A percentile compares a stretch with the other conserved stretches of the same genome.
These are phyloP conservation scores for Sphenopsis melanotis DNA, from an alignment of 2,797 vertebrate species.

Conservation along the genomic window DNA sequence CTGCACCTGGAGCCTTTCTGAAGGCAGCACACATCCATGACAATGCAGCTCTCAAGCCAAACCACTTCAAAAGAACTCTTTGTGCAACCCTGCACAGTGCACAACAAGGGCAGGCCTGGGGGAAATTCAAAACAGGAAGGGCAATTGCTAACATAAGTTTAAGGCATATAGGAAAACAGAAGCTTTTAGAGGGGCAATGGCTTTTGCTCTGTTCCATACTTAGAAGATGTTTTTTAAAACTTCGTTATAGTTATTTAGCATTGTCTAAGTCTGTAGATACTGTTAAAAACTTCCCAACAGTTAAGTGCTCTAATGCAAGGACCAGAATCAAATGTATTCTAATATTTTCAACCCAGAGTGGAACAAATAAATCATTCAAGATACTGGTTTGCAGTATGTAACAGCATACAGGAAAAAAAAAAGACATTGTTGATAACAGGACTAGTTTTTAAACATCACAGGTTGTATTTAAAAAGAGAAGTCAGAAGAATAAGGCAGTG, in stretches of 20 bases:
- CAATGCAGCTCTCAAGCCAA: neutral
- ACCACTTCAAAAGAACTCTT: neutral
- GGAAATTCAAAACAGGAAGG: neutral
- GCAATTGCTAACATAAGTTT: neutral
- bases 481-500: neutral
- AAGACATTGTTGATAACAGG: neutral
- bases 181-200: neutral
- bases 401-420: neutral
- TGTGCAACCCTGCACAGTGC: neutral
- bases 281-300: neutral
- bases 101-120: neutral
- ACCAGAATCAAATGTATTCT: neutral
- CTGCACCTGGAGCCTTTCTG: neutral
- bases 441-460: neutral
- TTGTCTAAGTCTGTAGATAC: neutral
- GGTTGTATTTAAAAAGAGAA: neutral
- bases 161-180: neutral
- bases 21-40: neutral
- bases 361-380: neutral
- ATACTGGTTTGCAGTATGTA: neutral
- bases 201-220: neutral
- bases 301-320: neutral
- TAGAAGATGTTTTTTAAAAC: neutral
- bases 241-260: neutral
- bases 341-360: neutral